Conservation (phyloP, 92 coral and sea anemone genomes). For the Epizoanthus scotinus region DNA sequence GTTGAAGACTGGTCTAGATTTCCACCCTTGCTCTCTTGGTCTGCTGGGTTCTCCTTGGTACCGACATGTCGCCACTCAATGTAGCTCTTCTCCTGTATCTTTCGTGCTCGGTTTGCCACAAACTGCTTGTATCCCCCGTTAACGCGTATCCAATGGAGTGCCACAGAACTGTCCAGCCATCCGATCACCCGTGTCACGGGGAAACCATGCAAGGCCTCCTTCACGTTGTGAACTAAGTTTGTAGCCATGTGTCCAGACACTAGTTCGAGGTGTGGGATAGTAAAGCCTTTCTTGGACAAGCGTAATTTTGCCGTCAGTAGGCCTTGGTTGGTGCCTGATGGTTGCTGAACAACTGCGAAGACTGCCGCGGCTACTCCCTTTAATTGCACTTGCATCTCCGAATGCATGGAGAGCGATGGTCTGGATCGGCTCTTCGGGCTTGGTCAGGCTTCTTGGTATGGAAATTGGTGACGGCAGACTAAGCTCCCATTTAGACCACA, state of each 20-base stretch:
- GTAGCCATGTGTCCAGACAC: slow-evolving; percentile 68
- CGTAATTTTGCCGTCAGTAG: slow-evolving; percentile 48
- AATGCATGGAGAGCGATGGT: slow-evolving; percentile 39
- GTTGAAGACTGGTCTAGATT: slow-evolving; percentile 38
- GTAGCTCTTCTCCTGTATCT: slow-evolving; percentile 58
- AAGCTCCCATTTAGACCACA: slow-evolving; percentile 34
- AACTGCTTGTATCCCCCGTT: slow-evolving; percentile 71
- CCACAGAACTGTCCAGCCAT: slow-evolving; percentile 76
- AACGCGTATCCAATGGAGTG: slow-evolving; percentile 65
- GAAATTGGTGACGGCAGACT: slow-evolving; percentile 29
- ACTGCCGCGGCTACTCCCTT: slow-evolving; percentile 40
- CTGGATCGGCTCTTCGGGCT: slow-evolving; percentile 40
- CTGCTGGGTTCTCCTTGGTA: slow-evolving; percentile 67
- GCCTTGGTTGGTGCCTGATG: slow-evolving; percentile 24
- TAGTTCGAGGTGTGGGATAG: slow-evolving; percentile 62
- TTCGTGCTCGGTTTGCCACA: slow-evolving; percentile 64
- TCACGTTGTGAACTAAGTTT: slow-evolving; percentile 60
- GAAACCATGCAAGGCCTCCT: slow-evolving; percentile 57
- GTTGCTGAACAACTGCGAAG: slow-evolving; percentile 34
- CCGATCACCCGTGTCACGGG: slow-evolving; percentile 56
- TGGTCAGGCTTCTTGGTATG: slow-evolving; percentile 45
- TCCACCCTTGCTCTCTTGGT: slow-evolving; percentile 67
- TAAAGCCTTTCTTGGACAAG: slow-evolving; percentile 64
- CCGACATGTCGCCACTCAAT: slow-evolving; percentile 65
- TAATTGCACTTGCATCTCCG: slow-evolving; percentile 32